A percentile compares a stretch with the other conserved stretches of the same genome.
These are phyloP conservation scores for Promerops cafer DNA, from an alignment of 2,113 vertebrate species.

Conservation along the genomic window DNA sequence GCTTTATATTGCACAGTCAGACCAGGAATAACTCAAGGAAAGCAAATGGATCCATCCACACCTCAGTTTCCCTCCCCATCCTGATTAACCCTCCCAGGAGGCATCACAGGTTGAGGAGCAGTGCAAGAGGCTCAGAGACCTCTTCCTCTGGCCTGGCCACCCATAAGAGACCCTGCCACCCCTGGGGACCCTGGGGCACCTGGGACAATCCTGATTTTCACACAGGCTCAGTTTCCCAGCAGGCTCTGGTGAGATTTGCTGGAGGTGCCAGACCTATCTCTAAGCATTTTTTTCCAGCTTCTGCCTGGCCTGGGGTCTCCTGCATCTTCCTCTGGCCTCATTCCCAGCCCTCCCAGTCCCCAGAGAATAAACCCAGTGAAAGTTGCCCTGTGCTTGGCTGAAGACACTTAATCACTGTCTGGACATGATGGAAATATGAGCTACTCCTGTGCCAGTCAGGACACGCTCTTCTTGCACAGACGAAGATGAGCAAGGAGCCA, in stretches of 20 bases:
- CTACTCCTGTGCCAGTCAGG: slow-evolving; percentile 41
- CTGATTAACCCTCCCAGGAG: accelerated
- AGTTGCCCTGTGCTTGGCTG: slow-evolving; percentile 16
- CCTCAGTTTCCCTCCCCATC: neutral
- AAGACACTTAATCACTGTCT: slow-evolving; percentile 26
- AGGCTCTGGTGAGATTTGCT: neutral
- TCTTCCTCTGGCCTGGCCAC: neutral
- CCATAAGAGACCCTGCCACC: neutral
- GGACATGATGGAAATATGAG: neutral
- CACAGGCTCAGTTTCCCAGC: neutral
- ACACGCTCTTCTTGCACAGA: slow-evolving; percentile 23
- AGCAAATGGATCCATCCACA: accelerated
- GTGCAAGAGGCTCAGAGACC: accelerated
- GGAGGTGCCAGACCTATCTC: neutral
- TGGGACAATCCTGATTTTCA: accelerated
- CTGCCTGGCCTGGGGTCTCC: neutral
- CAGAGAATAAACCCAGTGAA: neutral
- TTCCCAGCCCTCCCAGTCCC: neutral
- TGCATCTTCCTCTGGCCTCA: neutral
- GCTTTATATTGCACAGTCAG: neutral
- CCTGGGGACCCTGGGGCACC: neutral
- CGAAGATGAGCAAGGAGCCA: slow-evolving; percentile 39
- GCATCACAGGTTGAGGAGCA: neutral
- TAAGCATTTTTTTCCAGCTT: neutral
- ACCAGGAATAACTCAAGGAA: neutral